Evolutionary conservation across 2,113 vertebrate species (phyloP).

Genomic region (Lycocorax pyrrhopterus): DNA sequence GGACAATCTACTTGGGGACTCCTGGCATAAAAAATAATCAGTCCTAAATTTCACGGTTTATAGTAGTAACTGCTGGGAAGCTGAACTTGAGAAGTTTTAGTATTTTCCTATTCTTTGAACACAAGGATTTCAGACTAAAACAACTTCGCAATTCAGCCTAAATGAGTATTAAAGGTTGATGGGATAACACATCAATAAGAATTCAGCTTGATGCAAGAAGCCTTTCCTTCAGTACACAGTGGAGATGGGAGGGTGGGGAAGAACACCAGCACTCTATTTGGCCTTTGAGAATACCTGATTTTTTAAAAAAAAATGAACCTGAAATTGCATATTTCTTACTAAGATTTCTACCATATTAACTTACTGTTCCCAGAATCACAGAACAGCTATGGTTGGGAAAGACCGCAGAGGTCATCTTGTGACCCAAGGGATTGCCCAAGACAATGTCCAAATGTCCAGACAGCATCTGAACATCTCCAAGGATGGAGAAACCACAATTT

Average conservation of each 20-base stretch:
- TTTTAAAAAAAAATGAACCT: not conserved
- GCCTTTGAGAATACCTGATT: not conserved
- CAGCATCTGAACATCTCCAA: not conserved
- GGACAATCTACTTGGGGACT: not conserved
- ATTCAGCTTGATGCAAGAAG: not conserved
- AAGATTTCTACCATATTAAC: not conserved
- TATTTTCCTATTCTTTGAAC: not conserved
- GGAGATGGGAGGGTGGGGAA: not conserved
- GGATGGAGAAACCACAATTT: not conserved
- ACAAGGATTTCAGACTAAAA: not conserved
- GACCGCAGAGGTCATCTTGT: not conserved
- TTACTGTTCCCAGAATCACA: not conserved
- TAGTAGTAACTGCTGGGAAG: not conserved
- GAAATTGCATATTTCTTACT: not conserved
- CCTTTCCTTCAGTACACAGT: not conserved
- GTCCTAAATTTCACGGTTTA: not conserved
- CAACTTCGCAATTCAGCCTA: not conserved
- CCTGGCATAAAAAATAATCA: not conserved
- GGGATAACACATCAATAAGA: not conserved
- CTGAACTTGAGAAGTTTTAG: not conserved
- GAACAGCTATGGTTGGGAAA: not conserved
- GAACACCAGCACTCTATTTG: not conserved
- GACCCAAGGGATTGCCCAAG: not conserved
- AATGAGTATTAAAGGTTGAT: not conserved
- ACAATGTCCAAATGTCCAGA: not conserved